A percentile compares a stretch with the other conserved stretches of the same genome.
phyloP scores from a whole-genome alignment of 2,888 invertebrate species.

The Rhopalosiphum nymphaeae region DNA sequence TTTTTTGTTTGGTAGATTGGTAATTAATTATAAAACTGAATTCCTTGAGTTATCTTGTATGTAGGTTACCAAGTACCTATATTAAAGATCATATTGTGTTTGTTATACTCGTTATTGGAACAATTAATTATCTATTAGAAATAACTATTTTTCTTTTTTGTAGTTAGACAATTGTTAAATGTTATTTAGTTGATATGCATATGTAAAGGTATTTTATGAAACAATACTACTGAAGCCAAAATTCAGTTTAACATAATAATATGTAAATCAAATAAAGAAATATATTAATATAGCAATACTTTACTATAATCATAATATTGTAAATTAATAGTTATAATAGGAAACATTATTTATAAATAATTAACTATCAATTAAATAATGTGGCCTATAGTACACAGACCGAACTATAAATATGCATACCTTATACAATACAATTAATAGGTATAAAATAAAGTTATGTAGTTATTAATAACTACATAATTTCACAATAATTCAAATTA shows the following conservation, averaged over 20 bases:
- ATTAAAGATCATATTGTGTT: not conserved
- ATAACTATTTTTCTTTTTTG: not conserved
- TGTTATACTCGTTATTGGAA: not conserved
- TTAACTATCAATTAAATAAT: not conserved
- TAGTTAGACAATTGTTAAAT: not conserved
- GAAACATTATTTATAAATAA: too few relatives aligned
- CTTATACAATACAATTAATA: not conserved
- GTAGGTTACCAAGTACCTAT: not conserved
- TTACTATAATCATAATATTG: too few relatives aligned
- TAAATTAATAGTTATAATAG: too few relatives aligned
- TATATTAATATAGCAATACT: too few relatives aligned
- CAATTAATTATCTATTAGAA: not conserved
- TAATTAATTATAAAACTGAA: not conserved
- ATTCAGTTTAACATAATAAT: not conserved
- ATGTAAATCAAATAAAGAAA: too few relatives aligned
- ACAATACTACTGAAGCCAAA: not conserved
- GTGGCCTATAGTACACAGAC: not conserved
- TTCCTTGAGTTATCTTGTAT: not conserved
- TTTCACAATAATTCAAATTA: not conserved
- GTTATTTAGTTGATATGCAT: not conserved
- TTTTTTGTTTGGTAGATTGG: not conserved
- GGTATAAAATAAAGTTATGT: not conserved
- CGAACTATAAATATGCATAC: not conserved
- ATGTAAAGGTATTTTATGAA: not conserved
- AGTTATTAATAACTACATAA: not conserved